Conservation (phyloP, 2,113 vertebrate species). For the Corythornis cristatus region DNA sequence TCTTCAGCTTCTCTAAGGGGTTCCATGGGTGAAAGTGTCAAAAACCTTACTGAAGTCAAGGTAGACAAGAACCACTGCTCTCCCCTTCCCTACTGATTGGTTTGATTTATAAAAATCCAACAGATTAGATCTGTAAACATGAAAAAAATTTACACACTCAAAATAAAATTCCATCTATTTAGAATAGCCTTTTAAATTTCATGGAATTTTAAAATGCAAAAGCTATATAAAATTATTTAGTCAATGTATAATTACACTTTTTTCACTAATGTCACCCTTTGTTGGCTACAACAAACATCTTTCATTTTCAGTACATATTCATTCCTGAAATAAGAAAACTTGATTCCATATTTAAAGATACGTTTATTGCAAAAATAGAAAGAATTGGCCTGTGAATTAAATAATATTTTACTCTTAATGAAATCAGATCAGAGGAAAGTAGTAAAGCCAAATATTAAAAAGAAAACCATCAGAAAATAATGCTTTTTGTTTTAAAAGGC, state of each 20-base stretch:
- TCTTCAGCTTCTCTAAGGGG: neutral
- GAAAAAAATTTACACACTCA: neutral
- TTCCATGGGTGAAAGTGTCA: neutral
- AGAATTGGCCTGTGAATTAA: neutral
- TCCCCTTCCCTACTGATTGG: neutral
- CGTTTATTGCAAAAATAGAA: conserved; percentile 25
- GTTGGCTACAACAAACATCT: neutral
- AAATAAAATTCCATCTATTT: neutral
- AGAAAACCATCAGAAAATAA: neutral
- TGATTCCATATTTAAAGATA: conserved; percentile 9
- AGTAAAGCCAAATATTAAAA: conserved; percentile 59
- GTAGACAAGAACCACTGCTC: neutral
- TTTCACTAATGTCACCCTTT: neutral
- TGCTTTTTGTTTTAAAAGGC: conserved; percentile 37
- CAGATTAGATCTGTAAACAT: neutral
- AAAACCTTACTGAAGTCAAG: neutral
- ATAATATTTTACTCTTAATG: conserved; percentile 22
- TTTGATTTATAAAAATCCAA: neutral
- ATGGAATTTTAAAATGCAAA: neutral
- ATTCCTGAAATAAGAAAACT: neutral
- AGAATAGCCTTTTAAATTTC: neutral
- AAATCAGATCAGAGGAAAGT: conserved; percentile 37
- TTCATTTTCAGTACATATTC: neutral
- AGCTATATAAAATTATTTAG: neutral
- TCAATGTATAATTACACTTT: neutral